Base-by-base conservation (phyloP, 2,888 invertebrate species). In the Coleophora deauratella region DNA sequence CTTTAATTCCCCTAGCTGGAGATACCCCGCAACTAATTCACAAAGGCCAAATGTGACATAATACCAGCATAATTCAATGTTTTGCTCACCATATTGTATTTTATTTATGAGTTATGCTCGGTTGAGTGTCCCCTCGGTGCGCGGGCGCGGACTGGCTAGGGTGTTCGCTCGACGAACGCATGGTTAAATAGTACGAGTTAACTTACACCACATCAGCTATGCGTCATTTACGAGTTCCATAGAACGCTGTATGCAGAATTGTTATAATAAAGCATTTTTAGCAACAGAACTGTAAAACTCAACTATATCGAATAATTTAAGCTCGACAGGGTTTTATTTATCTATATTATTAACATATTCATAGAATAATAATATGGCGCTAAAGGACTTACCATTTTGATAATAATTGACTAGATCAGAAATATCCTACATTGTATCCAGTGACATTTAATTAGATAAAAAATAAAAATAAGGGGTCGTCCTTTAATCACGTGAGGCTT, bases 41-140 rank as follows among this genome's bases (percentile, higher is more conserved):
- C 82, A 84, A 84, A 84, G 82, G 81, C 82, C 85, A 84, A 84
- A 84, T 85, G 85, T 84, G 85, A 84, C 84, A 82, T 85, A 85
- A 85, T 85, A 82, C 81, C 79, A 55, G 76, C 81, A 85, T 84
- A 85, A 85, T 85, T 82, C 84, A 85, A 84, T 86, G 85, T 86
- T 86, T 84, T 86, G 86, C 84, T 85, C 86, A 86, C 86, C 86
- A 86, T 86, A 86, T 86, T 86, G 84, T 85, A 80, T 79, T 86
- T 86, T 86, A 86, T 86, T 86, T 86, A 86, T 86, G 84, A 84
- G 82, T 82, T 79, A 85, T 84, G 80, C 75, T 55, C 73, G 62
- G 75, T 69, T 72, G 74, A 72, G 57, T 69, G 55, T 65, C 41
- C 53, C 46, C 51, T 46, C 35, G 38, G 28, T 11, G n/a, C n/a